Evolutionary conservation across 2,888 invertebrate species (phyloP).

Genomic region (Melanotus villosus): DNA sequence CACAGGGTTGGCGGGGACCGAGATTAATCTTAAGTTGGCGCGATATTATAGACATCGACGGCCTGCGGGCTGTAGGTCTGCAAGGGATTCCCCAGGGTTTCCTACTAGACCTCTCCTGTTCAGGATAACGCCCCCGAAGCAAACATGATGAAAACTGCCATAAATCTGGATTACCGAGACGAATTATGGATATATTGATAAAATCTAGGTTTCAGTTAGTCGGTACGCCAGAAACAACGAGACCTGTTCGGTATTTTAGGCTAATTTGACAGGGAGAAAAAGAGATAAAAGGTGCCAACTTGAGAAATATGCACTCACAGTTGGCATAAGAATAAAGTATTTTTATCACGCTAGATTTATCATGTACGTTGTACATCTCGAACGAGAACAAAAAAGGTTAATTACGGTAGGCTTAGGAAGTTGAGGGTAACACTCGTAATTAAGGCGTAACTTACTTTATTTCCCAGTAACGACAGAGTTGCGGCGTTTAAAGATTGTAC

Average conservation of each 20-base stretch:
- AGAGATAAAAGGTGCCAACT: slow-evolving; percentile 21
- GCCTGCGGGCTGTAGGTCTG: slow-evolving; percentile 24
- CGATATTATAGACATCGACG: slow-evolving; percentile 51
- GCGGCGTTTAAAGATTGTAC: no score
- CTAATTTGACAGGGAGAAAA: no score
- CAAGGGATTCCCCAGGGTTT: slow-evolving; percentile 11
- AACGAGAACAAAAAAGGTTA: no score
- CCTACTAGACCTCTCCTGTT: background rate
- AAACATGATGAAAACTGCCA: slow-evolving; percentile 17
- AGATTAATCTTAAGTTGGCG: slow-evolving; percentile 61
- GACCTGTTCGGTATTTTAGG: background rate
- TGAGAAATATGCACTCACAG: no score
- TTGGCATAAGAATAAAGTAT: no score
- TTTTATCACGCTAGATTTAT: no score
- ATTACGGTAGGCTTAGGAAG: no score
- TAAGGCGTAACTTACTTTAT: no score
- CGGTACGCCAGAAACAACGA: slow-evolving; percentile 11
- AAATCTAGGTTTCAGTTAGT: slow-evolving; percentile 22
- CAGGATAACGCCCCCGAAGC: background rate
- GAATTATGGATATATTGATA: slow-evolving; percentile 39
- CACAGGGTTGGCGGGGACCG: slow-evolving; percentile 53
- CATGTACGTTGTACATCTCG: no score
- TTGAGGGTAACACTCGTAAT: no score
- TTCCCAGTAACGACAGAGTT: no score
- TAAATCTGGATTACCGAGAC: slow-evolving; percentile 33